A percentile compares a stretch with the other conserved stretches of the same genome.
Conservation (phyloP, 92 coral and sea anemone species). For the Epizoanthus ramosus region DNA sequence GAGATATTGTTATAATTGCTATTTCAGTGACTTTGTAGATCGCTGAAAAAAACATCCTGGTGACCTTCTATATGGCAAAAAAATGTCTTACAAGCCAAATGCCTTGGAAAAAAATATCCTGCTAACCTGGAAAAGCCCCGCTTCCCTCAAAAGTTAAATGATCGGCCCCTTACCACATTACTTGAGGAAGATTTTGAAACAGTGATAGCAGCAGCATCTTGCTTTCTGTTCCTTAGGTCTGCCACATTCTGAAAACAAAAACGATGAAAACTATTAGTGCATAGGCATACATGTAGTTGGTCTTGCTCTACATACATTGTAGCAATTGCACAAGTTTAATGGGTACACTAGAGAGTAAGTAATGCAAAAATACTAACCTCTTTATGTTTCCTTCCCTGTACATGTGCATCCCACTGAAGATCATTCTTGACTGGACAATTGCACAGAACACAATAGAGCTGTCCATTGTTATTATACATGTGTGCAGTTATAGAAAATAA, state of each 20-base stretch:
- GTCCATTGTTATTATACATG: conserved; percentile 85
- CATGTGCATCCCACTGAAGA: conserved; percentile 90
- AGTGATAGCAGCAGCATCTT: background rate
- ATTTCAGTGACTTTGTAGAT: too few species aligned
- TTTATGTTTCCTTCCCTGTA: conserved; percentile 92
- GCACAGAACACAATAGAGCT: conserved; percentile 88
- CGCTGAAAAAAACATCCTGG: too few species aligned
- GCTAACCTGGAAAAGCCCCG: too few species aligned
- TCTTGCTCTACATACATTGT: too few species aligned
- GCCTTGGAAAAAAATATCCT: too few species aligned
- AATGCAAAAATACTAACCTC: conserved; percentile 60
- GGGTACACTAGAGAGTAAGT: too few species aligned
- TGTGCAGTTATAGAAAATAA: conserved; percentile 45
- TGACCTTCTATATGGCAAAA: too few species aligned
- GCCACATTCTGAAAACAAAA: conserved; percentile 32
- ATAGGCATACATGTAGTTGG: too few species aligned
- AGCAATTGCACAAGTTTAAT: too few species aligned
- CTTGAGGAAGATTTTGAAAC: conserved; percentile 15
- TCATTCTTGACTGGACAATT: conserved; percentile 86
- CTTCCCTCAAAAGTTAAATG: too few species aligned
- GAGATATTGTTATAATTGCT: too few species aligned
- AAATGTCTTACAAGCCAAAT: too few species aligned
- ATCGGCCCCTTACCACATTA: background rate
- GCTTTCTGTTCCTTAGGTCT: conserved; percentile 51
- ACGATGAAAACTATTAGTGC: background rate